Percentiles rank a stretch among this genome's conserved stretches.
Conservation (phyloP, 2,888 invertebrate genomes). For the Ceratothoa steindachneri region DNA sequence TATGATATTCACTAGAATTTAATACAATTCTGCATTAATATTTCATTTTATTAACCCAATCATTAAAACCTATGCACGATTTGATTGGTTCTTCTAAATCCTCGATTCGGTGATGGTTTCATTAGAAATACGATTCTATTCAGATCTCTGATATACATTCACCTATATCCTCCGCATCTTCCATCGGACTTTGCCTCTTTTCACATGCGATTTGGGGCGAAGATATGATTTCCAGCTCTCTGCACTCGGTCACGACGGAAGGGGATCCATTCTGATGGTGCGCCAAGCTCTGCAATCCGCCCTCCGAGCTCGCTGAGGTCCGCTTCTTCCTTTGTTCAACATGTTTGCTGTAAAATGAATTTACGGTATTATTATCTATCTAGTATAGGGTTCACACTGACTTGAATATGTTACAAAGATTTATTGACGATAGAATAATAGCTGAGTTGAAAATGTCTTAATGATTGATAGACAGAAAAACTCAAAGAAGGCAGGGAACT, state of each 20-base stretch:
- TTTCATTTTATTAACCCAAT: too few relatives aligned
- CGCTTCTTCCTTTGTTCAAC: neutral
- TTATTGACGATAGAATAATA: neutral
- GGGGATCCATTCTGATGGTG: slow-evolving; percentile 40
- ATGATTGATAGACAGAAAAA: neutral
- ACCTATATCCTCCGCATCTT: too few relatives aligned
- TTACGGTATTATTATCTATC: too few relatives aligned
- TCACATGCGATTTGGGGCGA: slow-evolving; percentile 3
- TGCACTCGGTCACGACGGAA: slow-evolving; percentile 41
- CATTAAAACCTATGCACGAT: too few relatives aligned
- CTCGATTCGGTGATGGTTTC: too few relatives aligned
- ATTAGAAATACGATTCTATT: too few relatives aligned
- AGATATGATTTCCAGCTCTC: slow-evolving; percentile 33
- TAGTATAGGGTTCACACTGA: neutral
- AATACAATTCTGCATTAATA: too few relatives aligned
- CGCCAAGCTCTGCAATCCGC: slow-evolving; percentile 4
- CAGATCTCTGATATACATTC: too few relatives aligned
- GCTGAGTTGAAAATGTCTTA: neutral
- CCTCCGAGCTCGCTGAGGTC: slow-evolving; percentile 11
- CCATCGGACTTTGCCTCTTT: neutral
- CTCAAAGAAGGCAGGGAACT: too few relatives aligned
- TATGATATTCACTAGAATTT: too few relatives aligned
- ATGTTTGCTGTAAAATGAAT: too few relatives aligned
- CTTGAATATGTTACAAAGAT: neutral
- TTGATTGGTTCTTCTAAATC: too few relatives aligned